Percentiles rank a stretch among this genome's conserved stretches.
These are phyloP conservation scores for Babylonia areolata DNA, from an alignment of 1,140 invertebrate species.

Conservation along the genomic window DNA sequence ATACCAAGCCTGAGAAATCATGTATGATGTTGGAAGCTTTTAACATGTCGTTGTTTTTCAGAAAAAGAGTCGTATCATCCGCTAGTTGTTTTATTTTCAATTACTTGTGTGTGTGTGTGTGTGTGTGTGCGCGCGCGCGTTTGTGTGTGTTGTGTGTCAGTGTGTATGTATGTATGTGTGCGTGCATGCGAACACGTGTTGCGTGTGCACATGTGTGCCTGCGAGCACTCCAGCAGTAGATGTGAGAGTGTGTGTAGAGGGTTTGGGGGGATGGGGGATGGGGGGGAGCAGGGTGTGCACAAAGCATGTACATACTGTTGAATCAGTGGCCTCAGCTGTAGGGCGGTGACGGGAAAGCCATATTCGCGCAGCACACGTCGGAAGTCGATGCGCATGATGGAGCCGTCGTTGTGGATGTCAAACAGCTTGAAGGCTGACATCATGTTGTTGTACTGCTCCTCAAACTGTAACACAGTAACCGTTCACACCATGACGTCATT, in stretches of 20 bases:
- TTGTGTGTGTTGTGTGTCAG: not conserved
- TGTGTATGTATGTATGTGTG: not conserved
- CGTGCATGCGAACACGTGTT: not conserved
- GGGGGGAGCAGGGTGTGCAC: no score
- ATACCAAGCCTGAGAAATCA: no score
- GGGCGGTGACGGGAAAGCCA: slow-evolving; percentile 63
- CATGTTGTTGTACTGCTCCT: slow-evolving; percentile 65
- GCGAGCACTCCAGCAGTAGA: no score
- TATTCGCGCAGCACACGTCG: slow-evolving; percentile 67
- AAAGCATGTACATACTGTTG: slow-evolving; percentile 51
- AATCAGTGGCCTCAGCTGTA: slow-evolving; percentile 62
- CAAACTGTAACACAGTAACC: slow-evolving; percentile 64
- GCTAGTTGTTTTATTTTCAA: no score
- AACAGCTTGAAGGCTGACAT: slow-evolving; percentile 65
- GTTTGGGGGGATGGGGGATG: no score
- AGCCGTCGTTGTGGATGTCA: slow-evolving; percentile 66
- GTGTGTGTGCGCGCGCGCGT: not conserved
- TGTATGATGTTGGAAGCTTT: no score
- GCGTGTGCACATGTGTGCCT: no score
- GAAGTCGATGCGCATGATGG: slow-evolving; percentile 66
- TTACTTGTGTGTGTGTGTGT: no score
- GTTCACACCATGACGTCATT: no score
- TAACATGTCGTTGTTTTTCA: no score
- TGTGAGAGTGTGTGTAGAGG: no score
- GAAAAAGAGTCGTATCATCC: no score